Evolutionary conservation across 2,888 invertebrate species (phyloP).

Genomic region (Drosophila ezoana): DNA sequence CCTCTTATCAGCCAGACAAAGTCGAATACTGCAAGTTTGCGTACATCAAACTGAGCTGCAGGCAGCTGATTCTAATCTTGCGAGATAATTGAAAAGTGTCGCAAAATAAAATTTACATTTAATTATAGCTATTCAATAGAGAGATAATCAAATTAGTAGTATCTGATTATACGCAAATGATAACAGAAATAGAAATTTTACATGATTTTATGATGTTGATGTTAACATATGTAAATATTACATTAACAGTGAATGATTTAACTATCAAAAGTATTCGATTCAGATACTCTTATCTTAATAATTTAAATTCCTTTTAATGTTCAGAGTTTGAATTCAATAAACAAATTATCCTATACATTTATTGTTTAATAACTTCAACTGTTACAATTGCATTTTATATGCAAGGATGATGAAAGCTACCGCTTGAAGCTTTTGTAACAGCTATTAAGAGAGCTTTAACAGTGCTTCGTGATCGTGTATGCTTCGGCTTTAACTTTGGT

Average conservation of each 20-base stretch:
- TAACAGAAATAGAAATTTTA: too few species aligned
- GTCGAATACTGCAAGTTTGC: constrained; percentile 10
- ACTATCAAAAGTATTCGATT: too few species aligned
- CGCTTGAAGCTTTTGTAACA: constrained; percentile 14
- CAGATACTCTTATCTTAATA: too few species aligned
- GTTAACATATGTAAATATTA: too few species aligned
- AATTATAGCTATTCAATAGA: neutral
- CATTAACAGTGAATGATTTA: too few species aligned
- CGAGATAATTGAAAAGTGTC: neutral
- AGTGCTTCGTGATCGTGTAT: constrained; percentile 33
- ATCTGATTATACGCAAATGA: neutral
- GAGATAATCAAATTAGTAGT: neutral
- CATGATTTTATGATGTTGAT: too few species aligned
- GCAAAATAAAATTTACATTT: neutral
- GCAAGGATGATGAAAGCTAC: neutral
- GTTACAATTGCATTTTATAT: too few species aligned
- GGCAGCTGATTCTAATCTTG: constrained; percentile 27
- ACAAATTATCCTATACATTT: too few species aligned
- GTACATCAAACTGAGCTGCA: neutral
- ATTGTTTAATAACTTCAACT: too few species aligned
- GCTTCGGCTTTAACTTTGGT: constrained; percentile 11
- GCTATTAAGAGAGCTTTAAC: constrained; percentile 22
- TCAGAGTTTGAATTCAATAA: too few species aligned
- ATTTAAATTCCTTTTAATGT: too few species aligned
- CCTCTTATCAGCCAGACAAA: constrained; percentile 41